These are phyloP conservation scores for Anhinga anhinga DNA, from an alignment of 2,113 vertebrate species.

Conservation along the genomic window DNA sequence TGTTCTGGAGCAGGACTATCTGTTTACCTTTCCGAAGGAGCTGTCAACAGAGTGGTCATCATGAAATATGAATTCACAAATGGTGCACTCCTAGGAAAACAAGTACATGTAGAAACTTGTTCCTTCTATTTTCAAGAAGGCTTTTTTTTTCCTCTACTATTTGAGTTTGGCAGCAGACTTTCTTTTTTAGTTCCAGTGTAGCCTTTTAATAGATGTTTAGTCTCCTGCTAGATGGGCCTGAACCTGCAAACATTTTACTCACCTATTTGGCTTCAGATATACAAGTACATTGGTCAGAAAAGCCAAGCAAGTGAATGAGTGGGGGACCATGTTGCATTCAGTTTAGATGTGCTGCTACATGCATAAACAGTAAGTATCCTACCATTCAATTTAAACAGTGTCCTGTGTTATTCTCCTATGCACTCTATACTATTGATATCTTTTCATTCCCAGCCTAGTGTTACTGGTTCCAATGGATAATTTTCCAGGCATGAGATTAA, in stretches of 20 bases:
- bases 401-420: background rate
- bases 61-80: constrained; percentile 58
- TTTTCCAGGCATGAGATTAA: background rate
- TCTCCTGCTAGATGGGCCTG: background rate
- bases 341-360: background rate
- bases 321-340: background rate
- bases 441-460: background rate
- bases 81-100: constrained; percentile 3
- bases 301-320: background rate
- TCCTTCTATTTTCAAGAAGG: background rate
- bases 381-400: background rate
- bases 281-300: background rate
- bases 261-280: background rate
- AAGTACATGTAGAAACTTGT: background rate
- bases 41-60: constrained; percentile 59
- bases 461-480: background rate
- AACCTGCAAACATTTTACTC: background rate
- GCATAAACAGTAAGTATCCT: background rate
- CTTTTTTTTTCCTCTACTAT: background rate
- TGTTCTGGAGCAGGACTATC: constrained; percentile 39
- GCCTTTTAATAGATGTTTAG: background rate
- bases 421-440: background rate
- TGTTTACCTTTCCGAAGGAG: constrained; percentile 66
- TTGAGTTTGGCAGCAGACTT: constrained; percentile 18
- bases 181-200: background rate